Evolutionary conservation across 2,113 vertebrate species (phyloP).

Genomic region (human (Homo sapiens)): GRCh38 chr3:166890501-166891000

Average conservation of each 20-base stretch:
- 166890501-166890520: not conserved
- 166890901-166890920: not conserved
- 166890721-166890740: too few species aligned
- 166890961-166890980: not conserved
- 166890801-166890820: too few species aligned
- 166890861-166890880: not conserved
- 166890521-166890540: not conserved
- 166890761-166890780: not conserved
- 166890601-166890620: not conserved
- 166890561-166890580: not conserved
- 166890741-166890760: not conserved
- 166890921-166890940: not conserved
- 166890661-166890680: not conserved
- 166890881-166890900: not conserved
- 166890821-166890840: not conserved
- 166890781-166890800: accelerated
- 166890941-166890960: not conserved
- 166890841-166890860: not conserved
- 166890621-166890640: not conserved
- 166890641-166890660: not conserved
- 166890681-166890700: not conserved
- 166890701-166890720: too few species aligned
- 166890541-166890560: not conserved
- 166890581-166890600: not conserved
- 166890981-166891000: not conserved